phyloP scores from a whole-genome alignment of 1,140 invertebrate species.

The Mamestra configurata region DNA sequence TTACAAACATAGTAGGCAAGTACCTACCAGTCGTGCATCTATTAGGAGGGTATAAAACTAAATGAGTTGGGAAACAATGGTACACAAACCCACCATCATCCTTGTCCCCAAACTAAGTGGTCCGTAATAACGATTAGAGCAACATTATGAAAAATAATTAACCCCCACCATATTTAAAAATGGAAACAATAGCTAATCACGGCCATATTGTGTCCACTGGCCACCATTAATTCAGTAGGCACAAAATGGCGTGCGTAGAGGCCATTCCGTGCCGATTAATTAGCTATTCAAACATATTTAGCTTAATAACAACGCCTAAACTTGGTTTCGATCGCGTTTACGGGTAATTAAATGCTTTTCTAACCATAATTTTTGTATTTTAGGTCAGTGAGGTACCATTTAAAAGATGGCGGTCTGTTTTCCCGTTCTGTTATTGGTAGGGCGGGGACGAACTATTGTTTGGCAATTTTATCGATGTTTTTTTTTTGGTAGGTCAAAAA shows the following conservation, averaged over 20 bases:
- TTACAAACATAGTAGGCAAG: not conserved
- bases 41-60: not conserved
- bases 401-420: slow-evolving; percentile 37
- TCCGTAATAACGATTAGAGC: slow-evolving; percentile 13
- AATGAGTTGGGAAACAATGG: slow-evolving; percentile 20
- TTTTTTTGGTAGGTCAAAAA: no score
- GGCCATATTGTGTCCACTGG: slow-evolving; percentile 42
- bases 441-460: not conserved
- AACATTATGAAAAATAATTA: slow-evolving; percentile 32
- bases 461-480: slow-evolving; percentile 17
- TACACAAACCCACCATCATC: not conserved
- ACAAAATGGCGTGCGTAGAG: slow-evolving; percentile 64
- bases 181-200: slow-evolving; percentile 46
- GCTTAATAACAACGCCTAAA: slow-evolving; percentile 75
- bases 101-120: slow-evolving; percentile 29
- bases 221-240: slow-evolving; percentile 41
- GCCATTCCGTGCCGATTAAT: slow-evolving; percentile 69
- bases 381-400: slow-evolving; percentile 39
- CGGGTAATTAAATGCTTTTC: slow-evolving; percentile 65
- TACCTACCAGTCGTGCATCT: not conserved
- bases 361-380: slow-evolving; percentile 51
- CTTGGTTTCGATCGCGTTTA: slow-evolving; percentile 65
- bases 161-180: slow-evolving; percentile 30
- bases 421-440: slow-evolving; percentile 31
- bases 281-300: slow-evolving; percentile 79